Percentiles rank a stretch among this genome's conserved stretches.
phyloP scores from a whole-genome alignment of 2,797 vertebrate genomes.

The Clangula hyemalis region DNA sequence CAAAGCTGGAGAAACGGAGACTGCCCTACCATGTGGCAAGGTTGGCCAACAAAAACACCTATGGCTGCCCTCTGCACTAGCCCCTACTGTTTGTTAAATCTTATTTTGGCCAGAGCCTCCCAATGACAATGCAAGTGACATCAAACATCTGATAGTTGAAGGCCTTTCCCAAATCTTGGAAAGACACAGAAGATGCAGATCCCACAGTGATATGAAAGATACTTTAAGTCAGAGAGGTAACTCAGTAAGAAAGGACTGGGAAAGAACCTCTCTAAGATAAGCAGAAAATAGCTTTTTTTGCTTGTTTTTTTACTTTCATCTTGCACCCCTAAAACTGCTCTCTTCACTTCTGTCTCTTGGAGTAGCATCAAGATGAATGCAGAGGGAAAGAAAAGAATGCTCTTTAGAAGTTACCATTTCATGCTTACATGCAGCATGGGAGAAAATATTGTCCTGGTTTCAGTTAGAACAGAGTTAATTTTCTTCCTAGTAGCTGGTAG shows the following conservation, averaged over 20 bases:
- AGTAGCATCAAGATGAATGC: not conserved
- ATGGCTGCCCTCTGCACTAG: accelerated
- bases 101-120: not conserved
- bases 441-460: not conserved
- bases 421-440: not conserved
- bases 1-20: not conserved
- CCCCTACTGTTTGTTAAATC: not conserved
- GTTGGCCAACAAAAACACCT: not conserved
- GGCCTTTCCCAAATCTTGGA: not conserved
- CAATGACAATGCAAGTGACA: not conserved
- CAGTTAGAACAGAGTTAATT: too few species aligned
- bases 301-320: not conserved
- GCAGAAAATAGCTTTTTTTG: not conserved
- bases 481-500: too few species aligned
- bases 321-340: not conserved
- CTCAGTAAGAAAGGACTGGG: not conserved
- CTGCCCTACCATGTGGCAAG: not conserved
- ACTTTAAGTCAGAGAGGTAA: not conserved
- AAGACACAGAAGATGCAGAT: not conserved
- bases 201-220: not conserved
- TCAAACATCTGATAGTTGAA: not conserved
- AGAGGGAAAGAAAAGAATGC: not conserved
- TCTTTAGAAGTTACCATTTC: not conserved
- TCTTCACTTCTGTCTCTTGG: not conserved
- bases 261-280: not conserved